phyloP scores from a whole-genome alignment of 2,113 vertebrate genomes.

The Morone saxatilis region DNA sequence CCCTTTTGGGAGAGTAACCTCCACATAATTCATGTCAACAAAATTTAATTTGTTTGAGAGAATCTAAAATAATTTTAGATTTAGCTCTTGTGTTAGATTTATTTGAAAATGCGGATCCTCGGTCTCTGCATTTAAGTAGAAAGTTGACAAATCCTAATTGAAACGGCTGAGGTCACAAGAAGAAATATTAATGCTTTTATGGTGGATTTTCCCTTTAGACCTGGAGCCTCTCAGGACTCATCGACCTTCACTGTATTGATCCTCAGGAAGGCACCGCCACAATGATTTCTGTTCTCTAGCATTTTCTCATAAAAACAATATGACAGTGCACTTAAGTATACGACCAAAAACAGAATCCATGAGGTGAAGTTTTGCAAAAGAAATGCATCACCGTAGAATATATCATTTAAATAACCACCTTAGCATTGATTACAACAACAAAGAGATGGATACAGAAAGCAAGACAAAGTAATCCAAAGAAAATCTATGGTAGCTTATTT shows the following conservation, averaged over 20 bases:
- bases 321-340: neutral
- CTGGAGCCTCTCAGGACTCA: slow-evolving; percentile 1
- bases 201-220: neutral
- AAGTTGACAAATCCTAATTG: neutral
- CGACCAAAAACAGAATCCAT: neutral
- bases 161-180: neutral
- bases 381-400: neutral
- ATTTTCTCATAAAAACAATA: neutral
- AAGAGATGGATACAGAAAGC: neutral
- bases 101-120: neutral
- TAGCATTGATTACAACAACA: neutral
- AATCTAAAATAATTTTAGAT: slow-evolving; percentile 6
- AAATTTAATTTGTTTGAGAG: neutral
- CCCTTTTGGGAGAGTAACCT: neutral
- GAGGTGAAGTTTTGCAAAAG: neutral
- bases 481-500: neutral
- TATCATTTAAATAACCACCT: neutral
- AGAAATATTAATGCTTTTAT: neutral
- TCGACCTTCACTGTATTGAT: slow-evolving; percentile 47
- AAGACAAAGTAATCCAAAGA: neutral
- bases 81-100: neutral
- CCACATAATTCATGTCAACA: neutral
- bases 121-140: neutral
- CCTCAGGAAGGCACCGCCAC: neutral
- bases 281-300: neutral